Percentiles rank a stretch among this genome's conserved stretches.
Conservation (phyloP, 2,113 vertebrate species). For the Boleophthalmus pectinirostris region DNA sequence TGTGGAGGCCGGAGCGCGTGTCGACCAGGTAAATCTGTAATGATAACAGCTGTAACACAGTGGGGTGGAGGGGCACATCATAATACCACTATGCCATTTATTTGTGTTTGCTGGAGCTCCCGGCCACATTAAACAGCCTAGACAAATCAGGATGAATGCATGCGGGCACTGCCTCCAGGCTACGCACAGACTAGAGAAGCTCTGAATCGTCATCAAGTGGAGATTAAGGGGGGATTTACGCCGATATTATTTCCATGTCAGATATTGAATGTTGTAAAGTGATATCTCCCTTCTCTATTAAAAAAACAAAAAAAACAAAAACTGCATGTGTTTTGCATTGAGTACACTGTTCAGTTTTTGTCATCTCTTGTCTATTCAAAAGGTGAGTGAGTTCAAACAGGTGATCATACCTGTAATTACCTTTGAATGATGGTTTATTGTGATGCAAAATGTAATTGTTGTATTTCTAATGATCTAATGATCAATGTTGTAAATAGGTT, state of each 20-base stretch:
- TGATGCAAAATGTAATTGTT: neutral
- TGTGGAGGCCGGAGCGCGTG: conserved; percentile 70
- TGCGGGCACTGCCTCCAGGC: conserved; percentile 44
- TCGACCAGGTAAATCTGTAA: conserved; percentile 83
- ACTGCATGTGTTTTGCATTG: neutral
- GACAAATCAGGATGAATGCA: conserved; percentile 78
- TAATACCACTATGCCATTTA: conserved; percentile 68
- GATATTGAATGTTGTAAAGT: conserved; percentile 21
- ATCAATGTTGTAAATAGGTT: neutral
- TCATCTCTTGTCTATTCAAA: neutral
- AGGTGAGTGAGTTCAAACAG: neutral
- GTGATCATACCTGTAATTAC: neutral
- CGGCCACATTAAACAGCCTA: conserved; percentile 74
- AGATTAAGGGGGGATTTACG: conserved; percentile 48
- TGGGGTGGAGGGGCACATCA: conserved; percentile 50
- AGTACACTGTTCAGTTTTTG: neutral
- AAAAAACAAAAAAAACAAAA: neutral
- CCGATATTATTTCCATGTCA: conserved; percentile 30
- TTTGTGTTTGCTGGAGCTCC: conserved; percentile 75
- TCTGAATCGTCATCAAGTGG: conserved; percentile 47
- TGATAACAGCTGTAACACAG: conserved; percentile 80
- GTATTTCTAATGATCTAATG: neutral
- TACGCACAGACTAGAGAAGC: conserved; percentile 42
- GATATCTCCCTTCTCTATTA: neutral
- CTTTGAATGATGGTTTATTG: neutral